Base-by-base conservation (phyloP, 2,113 vertebrate genomes). In the Origma solitaria region DNA sequence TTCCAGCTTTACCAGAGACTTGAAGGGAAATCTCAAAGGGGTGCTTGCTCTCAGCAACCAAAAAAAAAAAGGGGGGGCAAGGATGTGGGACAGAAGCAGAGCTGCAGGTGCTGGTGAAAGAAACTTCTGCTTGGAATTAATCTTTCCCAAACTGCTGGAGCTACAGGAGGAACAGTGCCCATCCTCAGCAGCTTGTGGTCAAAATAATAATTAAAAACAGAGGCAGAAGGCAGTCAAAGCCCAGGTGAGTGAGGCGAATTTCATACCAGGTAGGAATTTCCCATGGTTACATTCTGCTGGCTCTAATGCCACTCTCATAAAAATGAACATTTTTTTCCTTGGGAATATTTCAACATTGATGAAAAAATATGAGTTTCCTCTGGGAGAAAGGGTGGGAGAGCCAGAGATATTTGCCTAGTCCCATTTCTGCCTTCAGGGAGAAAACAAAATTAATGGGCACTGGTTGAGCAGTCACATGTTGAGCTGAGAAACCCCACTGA, bases 381-480 rank as follows among this genome's bases (percentile, higher is more conserved):
- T 71, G 86, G 94, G 94, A 88, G 69, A 90, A 94, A 56, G 50
- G 51, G 37, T 90, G 76, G 80, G 80, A 93, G 64, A 95, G 87
- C 51, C 3, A 10, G 57, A 92, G 64, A 73, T 60, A 58, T 88
- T 88, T 0, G 0, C 81, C 60, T 77, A 50, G 72, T 68, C 86
- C 83, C 54, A 66, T 60, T 83, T 86, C 82, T 95, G 95, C 88
- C 90, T 93, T 83, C 88, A 73, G 94, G 88, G 96, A 96, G 80
- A 92, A 94, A 88, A 81, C 80, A 90, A 81, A 92, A 94, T 94
- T 86, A 86, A 92, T 81, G 82, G 94, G 94, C 45, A 70, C 42
- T 0, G 42, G 82, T 92, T 95, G 94, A 96, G 86, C 95, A 93
- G 88, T 73, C 94, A 88, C 10, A 15, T 11, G 1, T 86, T 2